Evolutionary conservation across 2,888 invertebrate genomes (phyloP), one percentile per base, ranked within the genome.

Genomic region (Thumatha senex): DNA sequence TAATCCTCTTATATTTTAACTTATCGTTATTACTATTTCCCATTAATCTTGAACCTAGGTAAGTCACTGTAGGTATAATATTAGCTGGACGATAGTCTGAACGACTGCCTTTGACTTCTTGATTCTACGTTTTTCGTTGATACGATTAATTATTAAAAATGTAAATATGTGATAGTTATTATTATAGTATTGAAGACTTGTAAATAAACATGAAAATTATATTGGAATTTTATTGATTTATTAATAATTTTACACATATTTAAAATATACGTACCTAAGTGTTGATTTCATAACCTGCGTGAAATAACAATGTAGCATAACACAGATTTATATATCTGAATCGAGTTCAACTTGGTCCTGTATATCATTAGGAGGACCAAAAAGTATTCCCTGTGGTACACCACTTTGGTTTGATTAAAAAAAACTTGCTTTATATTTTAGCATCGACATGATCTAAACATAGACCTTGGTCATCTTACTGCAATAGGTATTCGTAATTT

Each of bases 81-180:
- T 18, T 39, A 39, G 18, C 18, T n/a, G 15, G 39, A 39, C 39
- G 18, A 35, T 24, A 44, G 8, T 42, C 33, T 58, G 54, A 57
- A 56, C 30, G 51, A 42, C 42, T 40, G 42, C 47, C 15, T 15
- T 42, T n/a, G 9, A 43, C 40, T 36, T 43, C 51, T 36, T 58
- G 55, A 60, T 61, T 46, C 7, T 51, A 57, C 53, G 54, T 60
- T 11, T 24, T 5, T 4, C 18, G 18, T 24, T 4, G 18, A 24
- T 46, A 48, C 24, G 47, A 42, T 40, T 31, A 41, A 36, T 39
- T 15, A 46, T 29, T 35, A 54, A 56, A 60, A 47, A 4, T 68
- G 59, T 68, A 62, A 68, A 68, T 68, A 68, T 67, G 67, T 68
- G 67, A 67, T 68, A 63, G 40, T 56, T 50, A 52, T 54, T 53